Percentiles rank a stretch among this genome's conserved stretches.
phyloP scores from a whole-genome alignment of 2,113 vertebrate genomes.

The Felis chaus region DNA sequence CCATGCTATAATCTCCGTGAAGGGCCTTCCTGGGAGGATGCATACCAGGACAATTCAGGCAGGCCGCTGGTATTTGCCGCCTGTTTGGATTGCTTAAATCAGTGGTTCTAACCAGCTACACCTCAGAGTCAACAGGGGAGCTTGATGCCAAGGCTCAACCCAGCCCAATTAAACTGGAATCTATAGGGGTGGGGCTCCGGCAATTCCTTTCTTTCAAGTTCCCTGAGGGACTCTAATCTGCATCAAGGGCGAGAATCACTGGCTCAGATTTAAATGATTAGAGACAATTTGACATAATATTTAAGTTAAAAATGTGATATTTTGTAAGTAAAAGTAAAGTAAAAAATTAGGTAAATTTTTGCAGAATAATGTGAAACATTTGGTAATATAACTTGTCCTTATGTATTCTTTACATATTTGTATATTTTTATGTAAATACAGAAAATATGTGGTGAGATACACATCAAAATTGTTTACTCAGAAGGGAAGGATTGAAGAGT shows the following conservation, averaged over 20 bases:
- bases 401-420: neutral
- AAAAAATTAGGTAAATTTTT: too few relatives aligned
- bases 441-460: neutral
- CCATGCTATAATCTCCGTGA: neutral
- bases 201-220: neutral
- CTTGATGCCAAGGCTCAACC: slow-evolving; percentile 30
- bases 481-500: neutral
- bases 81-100: slow-evolving; percentile 14
- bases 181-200: neutral
- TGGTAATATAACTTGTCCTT: neutral
- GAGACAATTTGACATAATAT: neutral
- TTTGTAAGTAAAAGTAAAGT: too few relatives aligned
- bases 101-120: neutral
- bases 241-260: neutral
- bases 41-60: neutral
- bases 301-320: neutral
- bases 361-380: neutral
- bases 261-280: neutral
- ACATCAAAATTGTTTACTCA: neutral
- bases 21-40: neutral
- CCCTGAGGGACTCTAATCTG: neutral
- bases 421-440: neutral
- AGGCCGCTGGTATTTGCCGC: neutral
- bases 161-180: slow-evolving; percentile 45
- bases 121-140: neutral